Conservation (phyloP, 2,888 invertebrate species). For the Cephalotes varians region DNA sequence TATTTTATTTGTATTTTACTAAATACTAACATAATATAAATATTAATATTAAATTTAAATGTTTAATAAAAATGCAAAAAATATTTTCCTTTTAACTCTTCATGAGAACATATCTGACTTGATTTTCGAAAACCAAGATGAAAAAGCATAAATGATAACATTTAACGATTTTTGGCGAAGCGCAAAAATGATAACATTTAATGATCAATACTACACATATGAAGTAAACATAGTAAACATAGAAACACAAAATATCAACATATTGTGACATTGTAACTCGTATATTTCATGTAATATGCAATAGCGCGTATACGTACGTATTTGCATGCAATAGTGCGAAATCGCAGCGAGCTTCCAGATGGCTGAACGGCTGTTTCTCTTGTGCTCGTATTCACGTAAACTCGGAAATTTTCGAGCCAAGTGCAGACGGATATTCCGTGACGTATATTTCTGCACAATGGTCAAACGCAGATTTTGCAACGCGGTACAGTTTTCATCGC, state of each 20-base stretch:
- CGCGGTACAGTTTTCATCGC: not conserved
- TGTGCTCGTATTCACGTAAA: conserved; percentile 23
- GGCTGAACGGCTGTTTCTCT: conserved; percentile 16
- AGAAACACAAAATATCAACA: conserved; percentile 36
- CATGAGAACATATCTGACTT: not conserved
- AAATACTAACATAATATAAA: not conserved
- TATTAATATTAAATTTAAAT: not conserved
- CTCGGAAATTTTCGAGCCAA: conserved; percentile 25
- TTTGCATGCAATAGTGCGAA: not conserved
- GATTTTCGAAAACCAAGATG: not conserved
- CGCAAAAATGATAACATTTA: conserved; percentile 5
- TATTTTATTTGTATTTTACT: conserved; percentile 7
- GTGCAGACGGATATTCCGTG: not conserved
- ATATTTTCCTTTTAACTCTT: not conserved
- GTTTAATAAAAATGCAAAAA: not conserved
- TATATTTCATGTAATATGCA: not conserved
- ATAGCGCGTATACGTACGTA: not conserved
- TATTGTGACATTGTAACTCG: conserved; percentile 7
- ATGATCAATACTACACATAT: conserved; percentile 10
- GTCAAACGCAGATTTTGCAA: conserved; percentile 15
- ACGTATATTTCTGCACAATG: conserved; percentile 17
- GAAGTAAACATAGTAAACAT: conserved; percentile 13
- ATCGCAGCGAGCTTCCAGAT: not conserved
- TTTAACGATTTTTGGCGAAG: too few species aligned
- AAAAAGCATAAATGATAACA: not conserved